Evolutionary conservation across 2,797 vertebrate genomes (phyloP), one percentile per base, ranked within the genome.

Genomic region (Kryptolebias ocellatus): DNA sequence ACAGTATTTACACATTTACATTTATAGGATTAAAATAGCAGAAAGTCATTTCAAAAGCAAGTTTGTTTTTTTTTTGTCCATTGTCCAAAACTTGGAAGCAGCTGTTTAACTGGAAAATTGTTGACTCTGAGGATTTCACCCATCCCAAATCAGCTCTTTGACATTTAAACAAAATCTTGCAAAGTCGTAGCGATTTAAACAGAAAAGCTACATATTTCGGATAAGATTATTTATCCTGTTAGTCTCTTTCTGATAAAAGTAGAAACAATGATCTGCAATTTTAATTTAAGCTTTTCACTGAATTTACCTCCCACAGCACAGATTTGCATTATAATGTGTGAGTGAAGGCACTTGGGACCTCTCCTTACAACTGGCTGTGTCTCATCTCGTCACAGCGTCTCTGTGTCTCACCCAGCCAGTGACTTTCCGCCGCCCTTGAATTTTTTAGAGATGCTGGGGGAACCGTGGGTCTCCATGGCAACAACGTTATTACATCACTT

Each of bases 401-500:
- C 60, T 60, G 31, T 29, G 73, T 81, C 81, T 70, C 86, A 86
- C 78, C 60, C 81, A 67, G 77, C 28, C 73, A 55, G 65, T 91
- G 92, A 92, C 93, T 92, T 94, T 94, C 87, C 80, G 53, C 72
- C 58, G 89, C 87, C 92, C 93, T 94, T 94, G 91, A 86, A 81
- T 90, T 92, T 60, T 92, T 87, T 83, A 78, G 90, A 86, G 83
- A 93, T 86, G 86, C 81, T 79, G 74, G 77, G 20, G 89, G 83
- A 89, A 83, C 76, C 68, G 83, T 70, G 42, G 79, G 88, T 94
- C 90, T 89, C 92, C 90, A 94, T 93, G 85, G 93, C 90, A 93
- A 94, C 92, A 91, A 83, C 87, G 91, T 88, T 92, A 92, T 92
- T 92, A 89, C 91, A 91, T 93, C 92, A 92, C 88, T 83, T 71